phyloP scores from a whole-genome alignment of 2,113 vertebrate species.

The Trochalopteron elliotii region DNA sequence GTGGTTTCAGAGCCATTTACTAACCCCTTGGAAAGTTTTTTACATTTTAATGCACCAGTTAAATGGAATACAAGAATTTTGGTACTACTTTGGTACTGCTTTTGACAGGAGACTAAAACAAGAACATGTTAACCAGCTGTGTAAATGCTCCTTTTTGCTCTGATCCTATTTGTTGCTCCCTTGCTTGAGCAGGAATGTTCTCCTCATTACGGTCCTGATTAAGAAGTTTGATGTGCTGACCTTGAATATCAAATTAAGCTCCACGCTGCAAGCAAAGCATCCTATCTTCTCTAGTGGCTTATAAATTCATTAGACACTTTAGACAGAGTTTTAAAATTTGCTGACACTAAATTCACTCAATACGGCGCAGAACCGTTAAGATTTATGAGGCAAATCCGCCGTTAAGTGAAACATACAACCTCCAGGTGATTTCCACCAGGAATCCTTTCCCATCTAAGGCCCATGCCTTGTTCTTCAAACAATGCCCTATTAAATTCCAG shows the following conservation, averaged over 20 bases:
- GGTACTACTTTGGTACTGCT: not conserved
- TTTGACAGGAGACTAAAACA: not conserved
- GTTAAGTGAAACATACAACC: not conserved
- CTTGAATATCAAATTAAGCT: slow-evolving; percentile 64
- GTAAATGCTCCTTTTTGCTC: not conserved
- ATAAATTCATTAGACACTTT: slow-evolving; percentile 62
- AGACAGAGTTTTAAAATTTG: slow-evolving; percentile 33
- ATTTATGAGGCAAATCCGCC: slow-evolving; percentile 28
- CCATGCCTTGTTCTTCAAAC: not conserved
- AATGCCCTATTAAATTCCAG: not conserved
- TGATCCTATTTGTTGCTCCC: not conserved
- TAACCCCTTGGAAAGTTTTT: not conserved
- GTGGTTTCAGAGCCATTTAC: not conserved
- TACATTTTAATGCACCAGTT: not conserved
- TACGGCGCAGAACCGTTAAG: not conserved
- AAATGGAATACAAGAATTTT: not conserved
- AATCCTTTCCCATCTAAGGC: not conserved
- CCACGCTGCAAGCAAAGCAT: slow-evolving; percentile 54
- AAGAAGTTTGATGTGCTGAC: slow-evolving; percentile 61
- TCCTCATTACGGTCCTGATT: slow-evolving; percentile 48
- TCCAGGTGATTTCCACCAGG: slow-evolving; percentile 27
- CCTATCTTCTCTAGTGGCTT: slow-evolving; percentile 57
- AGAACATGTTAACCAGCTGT: not conserved
- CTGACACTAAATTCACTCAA: slow-evolving; percentile 42
- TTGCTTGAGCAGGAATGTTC: not conserved